phyloP scores from a whole-genome alignment of 1,140 invertebrate species.

The Phortica variegata region DNA sequence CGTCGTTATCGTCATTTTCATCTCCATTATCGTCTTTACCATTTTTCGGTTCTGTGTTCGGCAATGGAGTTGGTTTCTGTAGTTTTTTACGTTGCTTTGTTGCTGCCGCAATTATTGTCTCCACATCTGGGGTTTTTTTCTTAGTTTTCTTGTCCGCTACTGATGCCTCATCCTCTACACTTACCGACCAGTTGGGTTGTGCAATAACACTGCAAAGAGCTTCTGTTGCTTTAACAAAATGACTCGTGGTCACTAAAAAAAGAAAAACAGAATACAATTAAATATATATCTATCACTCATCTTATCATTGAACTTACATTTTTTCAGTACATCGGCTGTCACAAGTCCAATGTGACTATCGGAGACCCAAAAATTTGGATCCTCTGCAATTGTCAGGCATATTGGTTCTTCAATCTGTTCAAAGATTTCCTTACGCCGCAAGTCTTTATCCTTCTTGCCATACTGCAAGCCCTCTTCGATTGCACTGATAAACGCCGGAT shows the following conservation, averaged over 20 bases:
- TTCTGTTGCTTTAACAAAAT: constrained; percentile 55
- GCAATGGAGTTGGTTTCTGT: background rate
- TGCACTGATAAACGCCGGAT: constrained; percentile 69
- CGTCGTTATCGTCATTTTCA: constrained; percentile 8
- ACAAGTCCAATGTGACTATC: constrained; percentile 70
- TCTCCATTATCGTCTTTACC: constrained; percentile 15
- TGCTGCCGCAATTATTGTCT: constrained; percentile 35
- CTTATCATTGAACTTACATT: constrained; percentile 59
- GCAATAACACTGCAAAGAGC: constrained; percentile 58
- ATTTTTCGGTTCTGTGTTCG: constrained; percentile 10
- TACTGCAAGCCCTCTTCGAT: constrained; percentile 72
- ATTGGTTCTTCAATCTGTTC: constrained; percentile 67
- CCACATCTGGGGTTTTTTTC: constrained; percentile 35
- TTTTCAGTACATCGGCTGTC: constrained; percentile 69
- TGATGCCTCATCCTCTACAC: constrained; percentile 23
- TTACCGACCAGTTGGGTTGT: constrained; percentile 55
- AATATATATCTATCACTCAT: too few species aligned
- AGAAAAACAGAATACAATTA: too few species aligned
- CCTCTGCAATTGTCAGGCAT: constrained; percentile 63
- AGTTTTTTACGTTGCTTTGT: constrained; percentile 31
- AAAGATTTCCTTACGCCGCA: constrained; percentile 73
- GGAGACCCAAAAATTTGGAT: constrained; percentile 69
- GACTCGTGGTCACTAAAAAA: constrained; percentile 31
- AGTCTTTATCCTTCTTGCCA: constrained; percentile 76
- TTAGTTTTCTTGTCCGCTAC: constrained; percentile 18